phyloP scores from a whole-genome alignment of 2,797 vertebrate genomes.

The Cyclopterus lumpus region DNA sequence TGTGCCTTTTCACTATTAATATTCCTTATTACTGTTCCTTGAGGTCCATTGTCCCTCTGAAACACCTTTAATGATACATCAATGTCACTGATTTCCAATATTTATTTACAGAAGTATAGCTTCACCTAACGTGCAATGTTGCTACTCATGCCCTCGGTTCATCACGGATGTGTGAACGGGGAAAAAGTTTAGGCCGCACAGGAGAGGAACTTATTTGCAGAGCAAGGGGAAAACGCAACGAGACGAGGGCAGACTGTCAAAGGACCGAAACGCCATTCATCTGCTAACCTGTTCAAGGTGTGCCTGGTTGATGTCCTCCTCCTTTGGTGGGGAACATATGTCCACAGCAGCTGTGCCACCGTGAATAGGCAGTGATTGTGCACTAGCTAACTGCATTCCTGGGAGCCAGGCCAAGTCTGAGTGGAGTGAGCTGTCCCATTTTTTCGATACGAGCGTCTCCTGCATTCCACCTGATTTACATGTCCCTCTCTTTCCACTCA shows the following conservation, averaged over 20 bases:
- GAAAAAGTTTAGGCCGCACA: slow-evolving; percentile 68
- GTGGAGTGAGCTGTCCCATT: slow-evolving; percentile 80
- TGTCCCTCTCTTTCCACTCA: slow-evolving; percentile 53
- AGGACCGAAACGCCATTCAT: slow-evolving; percentile 80
- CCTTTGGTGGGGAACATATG: slow-evolving; percentile 85
- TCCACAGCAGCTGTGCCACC: slow-evolving; percentile 86
- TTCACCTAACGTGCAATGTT: neutral
- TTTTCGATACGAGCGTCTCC: slow-evolving; percentile 68
- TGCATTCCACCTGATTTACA: slow-evolving; percentile 77
- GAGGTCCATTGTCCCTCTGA: slow-evolving; percentile 61
- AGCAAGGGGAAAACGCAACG: slow-evolving; percentile 70
- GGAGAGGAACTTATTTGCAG: slow-evolving; percentile 74
- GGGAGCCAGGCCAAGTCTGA: slow-evolving; percentile 84
- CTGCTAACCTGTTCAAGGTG: slow-evolving; percentile 86
- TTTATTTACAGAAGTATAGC: slow-evolving; percentile 40
- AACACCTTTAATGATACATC: slow-evolving; percentile 37
- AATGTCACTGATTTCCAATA: slow-evolving; percentile 38
- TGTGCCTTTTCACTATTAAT: slow-evolving; percentile 63
- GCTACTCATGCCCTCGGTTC: slow-evolving; percentile 2
- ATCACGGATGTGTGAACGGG: slow-evolving; percentile 30
- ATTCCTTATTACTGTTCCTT: slow-evolving; percentile 64
- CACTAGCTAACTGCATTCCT: slow-evolving; percentile 80
- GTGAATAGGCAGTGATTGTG: slow-evolving; percentile 83
- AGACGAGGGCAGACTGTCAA: slow-evolving; percentile 80
- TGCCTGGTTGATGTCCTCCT: slow-evolving; percentile 83